phyloP scores from a whole-genome alignment of 2,888 invertebrate genomes.

The Lissonota sp. region DNA sequence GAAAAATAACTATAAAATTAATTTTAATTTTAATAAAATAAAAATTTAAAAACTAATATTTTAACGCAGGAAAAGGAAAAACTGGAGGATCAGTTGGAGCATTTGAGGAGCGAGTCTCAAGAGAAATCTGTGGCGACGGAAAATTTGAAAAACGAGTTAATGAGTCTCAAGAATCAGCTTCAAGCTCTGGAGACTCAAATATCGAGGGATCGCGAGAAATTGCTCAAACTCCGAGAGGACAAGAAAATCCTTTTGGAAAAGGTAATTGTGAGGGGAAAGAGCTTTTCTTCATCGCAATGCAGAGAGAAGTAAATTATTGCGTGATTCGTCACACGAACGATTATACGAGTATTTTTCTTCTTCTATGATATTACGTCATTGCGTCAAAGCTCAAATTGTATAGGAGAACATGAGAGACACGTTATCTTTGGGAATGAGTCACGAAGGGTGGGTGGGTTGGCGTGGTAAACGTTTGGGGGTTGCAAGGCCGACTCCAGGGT shows the following conservation, averaged over 20 bases:
- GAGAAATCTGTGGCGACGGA: slow-evolving; percentile 73
- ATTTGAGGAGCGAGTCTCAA: slow-evolving; percentile 71
- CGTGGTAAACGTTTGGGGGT: slow-evolving; percentile 16
- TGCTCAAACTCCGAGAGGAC: slow-evolving; percentile 80
- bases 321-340: slow-evolving; percentile 13
- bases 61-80: slow-evolving; percentile 76
- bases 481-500: slow-evolving; percentile 55
- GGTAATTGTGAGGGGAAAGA: slow-evolving; percentile 66
- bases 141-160: slow-evolving; percentile 79
- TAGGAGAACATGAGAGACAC: slow-evolving; percentile 1
- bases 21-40: slow-evolving; percentile 1
- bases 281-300: too few species aligned
- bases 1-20: too few species aligned
- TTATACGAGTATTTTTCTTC: slow-evolving; percentile 8
- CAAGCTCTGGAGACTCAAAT: slow-evolving; percentile 78
- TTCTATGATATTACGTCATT: slow-evolving; percentile 54
- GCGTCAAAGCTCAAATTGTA: neutral
- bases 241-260: slow-evolving; percentile 80
- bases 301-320: neutral
- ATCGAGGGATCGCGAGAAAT: slow-evolving; percentile 79
- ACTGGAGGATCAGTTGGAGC: slow-evolving; percentile 70
- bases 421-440: slow-evolving; percentile 63
- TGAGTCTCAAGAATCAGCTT: slow-evolving; percentile 74
- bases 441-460: slow-evolving; percentile 40
- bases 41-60: neutral